Base-by-base conservation (phyloP, 2,888 invertebrate genomes). In the Gryllus longicercus region DNA sequence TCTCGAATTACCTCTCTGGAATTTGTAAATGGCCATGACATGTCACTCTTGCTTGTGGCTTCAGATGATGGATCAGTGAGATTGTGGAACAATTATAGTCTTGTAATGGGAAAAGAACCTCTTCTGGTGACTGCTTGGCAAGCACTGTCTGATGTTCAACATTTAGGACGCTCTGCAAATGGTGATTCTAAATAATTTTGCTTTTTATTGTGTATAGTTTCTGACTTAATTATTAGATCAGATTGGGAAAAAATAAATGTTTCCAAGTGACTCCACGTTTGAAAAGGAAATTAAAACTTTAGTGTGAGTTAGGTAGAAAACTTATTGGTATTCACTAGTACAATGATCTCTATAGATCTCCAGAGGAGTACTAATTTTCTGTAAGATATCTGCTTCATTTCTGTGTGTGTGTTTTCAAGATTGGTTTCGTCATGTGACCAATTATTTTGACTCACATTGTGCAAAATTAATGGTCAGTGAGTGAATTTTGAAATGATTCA, bases 11-110 rank as follows among this genome's bases (percentile, higher is more conserved):
- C 96, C 11, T 90, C 95, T 79, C 89, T 97, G 81, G 94, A 96
- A 84, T 96, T 96, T 88, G 88, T 97, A 74, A 96, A 98, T 88
- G 91, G 94, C 78, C 96, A 97, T 86, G 94, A 95, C 85, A 89
- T 92, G 78, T 91, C 94, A 38, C 89, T 96, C 84, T 88, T 95
- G 77, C 90, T 94, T 88, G 91, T 91, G 76, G 95, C 93, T 50
- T 91, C 93, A 79, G 94, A 95, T 87, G 93, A 94, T 85, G 96
- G 96, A 74, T 91, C 93, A 81, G 89, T 96, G 50, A 90, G 93
- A 85, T 86, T 96, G 49, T 96, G 94, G 92, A 84, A 83, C 50
- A 84, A 85, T 63, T 79, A 79, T 10, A 25, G 79, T 21, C 50
- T 80, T 14, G 51, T 74, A 63, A 49, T 50, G 79, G 80, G 75